These are phyloP conservation scores for Glareola pratincola DNA, from an alignment of 2,113 vertebrate genomes.

Conservation along the genomic window DNA sequence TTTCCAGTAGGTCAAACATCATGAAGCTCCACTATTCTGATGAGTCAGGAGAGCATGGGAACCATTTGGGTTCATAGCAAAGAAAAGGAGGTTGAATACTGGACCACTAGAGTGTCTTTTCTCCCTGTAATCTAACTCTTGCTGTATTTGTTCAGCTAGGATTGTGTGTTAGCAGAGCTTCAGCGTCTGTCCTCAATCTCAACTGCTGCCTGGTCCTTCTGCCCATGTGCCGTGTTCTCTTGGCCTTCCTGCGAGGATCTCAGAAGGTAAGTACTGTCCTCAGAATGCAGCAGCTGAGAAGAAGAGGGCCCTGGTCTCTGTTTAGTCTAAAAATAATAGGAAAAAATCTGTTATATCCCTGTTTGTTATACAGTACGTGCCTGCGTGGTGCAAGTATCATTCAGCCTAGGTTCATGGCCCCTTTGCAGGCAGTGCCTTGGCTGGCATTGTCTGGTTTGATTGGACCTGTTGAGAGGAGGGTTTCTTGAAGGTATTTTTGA, in stretches of 20 bases:
- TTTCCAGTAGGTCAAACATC: neutral
- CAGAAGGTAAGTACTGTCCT: slow-evolving; percentile 76
- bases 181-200: slow-evolving; percentile 92
- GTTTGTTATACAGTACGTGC: neutral
- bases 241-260: slow-evolving; percentile 87
- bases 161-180: slow-evolving; percentile 95
- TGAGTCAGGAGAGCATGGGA: neutral
- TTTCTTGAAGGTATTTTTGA: neutral
- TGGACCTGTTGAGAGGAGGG: neutral
- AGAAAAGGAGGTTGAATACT: neutral
- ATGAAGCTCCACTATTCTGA: neutral
- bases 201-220: slow-evolving; percentile 95
- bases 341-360: neutral
- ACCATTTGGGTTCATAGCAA: neutral
- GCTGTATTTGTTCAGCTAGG: slow-evolving; percentile 87
- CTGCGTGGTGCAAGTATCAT: neutral
- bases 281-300: too few species aligned
- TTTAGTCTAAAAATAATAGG: neutral
- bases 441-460: neutral
- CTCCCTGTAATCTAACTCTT: slow-evolving; percentile 61
- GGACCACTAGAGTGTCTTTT: neutral
- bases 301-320: neutral
- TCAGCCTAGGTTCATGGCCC: neutral
- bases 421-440: neutral
- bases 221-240: slow-evolving; percentile 88